These are phyloP conservation scores for Ctenicera cuprea DNA, from an alignment of 2,888 invertebrate genomes.

Conservation along the genomic window DNA sequence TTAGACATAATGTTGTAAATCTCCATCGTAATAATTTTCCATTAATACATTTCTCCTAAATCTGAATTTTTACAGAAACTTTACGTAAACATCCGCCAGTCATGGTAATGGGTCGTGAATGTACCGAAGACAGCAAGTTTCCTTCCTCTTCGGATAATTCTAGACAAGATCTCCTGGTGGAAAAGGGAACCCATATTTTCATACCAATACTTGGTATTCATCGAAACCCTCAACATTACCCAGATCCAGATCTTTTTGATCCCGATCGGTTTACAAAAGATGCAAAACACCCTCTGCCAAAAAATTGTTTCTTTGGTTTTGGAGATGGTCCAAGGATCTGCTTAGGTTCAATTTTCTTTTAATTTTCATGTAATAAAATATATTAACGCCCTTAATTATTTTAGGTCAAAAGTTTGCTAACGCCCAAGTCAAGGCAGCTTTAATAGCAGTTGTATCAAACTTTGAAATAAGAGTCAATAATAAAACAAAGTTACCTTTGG, in stretches of 20 bases:
- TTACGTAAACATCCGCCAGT: constrained; percentile 47
- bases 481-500: constrained; percentile 57
- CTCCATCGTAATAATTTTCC: too few relatives aligned
- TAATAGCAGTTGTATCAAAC: constrained; percentile 53
- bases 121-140: constrained; percentile 41
- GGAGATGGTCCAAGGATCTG: constrained; percentile 66
- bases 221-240: constrained; percentile 67
- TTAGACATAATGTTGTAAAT: too few relatives aligned
- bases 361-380: too few relatives aligned
- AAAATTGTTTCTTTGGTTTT: constrained; percentile 63
- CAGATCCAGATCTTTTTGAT: constrained; percentile 69
- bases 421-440: constrained; percentile 58
- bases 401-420: too few relatives aligned
- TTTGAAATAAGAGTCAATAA: constrained; percentile 54
- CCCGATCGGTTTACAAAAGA: constrained; percentile 69
- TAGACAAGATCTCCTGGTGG: constrained; percentile 41
- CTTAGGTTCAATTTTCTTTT: constrained; percentile 60
- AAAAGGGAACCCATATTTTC: constrained; percentile 61
- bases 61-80: constrained; percentile 47
- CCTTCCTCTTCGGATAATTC: background rate
- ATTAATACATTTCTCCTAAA: too few relatives aligned
- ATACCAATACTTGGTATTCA: constrained; percentile 67
- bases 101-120: constrained; percentile 31
- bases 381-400: too few relatives aligned
- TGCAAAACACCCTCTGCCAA: constrained; percentile 61